Percentiles rank a stretch among this genome's conserved stretches.
phyloP scores from a whole-genome alignment of 2,888 invertebrate species.

The Apamea sordens region DNA sequence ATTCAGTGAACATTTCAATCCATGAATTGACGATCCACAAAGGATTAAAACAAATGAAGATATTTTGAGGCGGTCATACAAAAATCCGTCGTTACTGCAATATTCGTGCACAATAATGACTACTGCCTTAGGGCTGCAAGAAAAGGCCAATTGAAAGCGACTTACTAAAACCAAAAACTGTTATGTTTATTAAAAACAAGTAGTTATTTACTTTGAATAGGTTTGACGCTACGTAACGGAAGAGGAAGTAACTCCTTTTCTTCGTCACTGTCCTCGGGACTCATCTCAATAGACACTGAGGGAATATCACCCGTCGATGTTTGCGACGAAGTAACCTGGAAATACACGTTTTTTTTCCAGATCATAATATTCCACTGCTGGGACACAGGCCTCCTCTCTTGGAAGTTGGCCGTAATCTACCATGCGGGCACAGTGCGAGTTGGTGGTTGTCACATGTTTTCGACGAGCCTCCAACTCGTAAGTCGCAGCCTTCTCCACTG shows the following conservation, averaged over 20 bases:
- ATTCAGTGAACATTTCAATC: background rate
- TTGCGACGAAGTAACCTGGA: slow-evolving; percentile 81
- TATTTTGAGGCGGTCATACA: background rate
- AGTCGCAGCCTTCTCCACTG: too few species aligned
- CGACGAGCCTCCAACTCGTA: too few species aligned
- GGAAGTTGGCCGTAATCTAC: too few species aligned
- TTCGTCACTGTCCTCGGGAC: slow-evolving; percentile 69
- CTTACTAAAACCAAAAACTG: background rate
- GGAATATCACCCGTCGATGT: slow-evolving; percentile 84
- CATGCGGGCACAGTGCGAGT: too few species aligned
- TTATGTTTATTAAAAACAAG: slow-evolving; percentile 4
- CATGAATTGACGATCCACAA: background rate
- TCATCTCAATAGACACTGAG: slow-evolving; percentile 72
- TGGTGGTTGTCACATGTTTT: too few species aligned
- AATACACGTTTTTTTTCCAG: slow-evolving; percentile 1
- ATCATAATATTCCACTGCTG: too few species aligned
- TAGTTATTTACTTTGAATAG: slow-evolving; percentile 69
- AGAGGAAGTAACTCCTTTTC: slow-evolving; percentile 74
- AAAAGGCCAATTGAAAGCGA: background rate
- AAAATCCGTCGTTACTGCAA: background rate
- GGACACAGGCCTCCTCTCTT: too few species aligned
- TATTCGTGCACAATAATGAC: background rate
- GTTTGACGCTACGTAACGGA: slow-evolving; percentile 78
- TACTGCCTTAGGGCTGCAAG: background rate
- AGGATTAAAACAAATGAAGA: background rate